Evolutionary conservation across 1,140 invertebrate genomes (phyloP), one percentile per base, ranked within the genome.

Genomic region (Mamestra configurata): DNA sequence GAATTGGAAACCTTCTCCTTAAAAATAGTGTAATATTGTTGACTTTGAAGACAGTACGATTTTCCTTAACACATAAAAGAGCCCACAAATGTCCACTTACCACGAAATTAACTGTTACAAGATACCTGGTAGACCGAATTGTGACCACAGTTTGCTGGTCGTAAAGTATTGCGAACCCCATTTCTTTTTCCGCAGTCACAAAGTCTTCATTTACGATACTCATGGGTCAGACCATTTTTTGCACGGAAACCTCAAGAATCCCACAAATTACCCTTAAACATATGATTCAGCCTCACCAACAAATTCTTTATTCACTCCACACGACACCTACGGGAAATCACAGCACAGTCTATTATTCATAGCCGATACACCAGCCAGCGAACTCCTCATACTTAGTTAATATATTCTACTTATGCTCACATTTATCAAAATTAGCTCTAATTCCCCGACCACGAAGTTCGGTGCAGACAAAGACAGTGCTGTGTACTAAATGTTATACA

Each of bases 401-500:
- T 66, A 43, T 20, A 66, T 20, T 66, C n/a, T 43, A 18, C 7
- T 43, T 66, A 24, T 1, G 13, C 8, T 22, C 35, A 66, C 64
- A 43, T 66, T 66, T 40, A 66, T 61, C 59, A 35, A 61, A 61
- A 61, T 61, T 61, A 61, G 59, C 59, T 35, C 31, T 61, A 61
- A 61, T 61, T 37, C 27, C 59, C 5, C 27, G 1, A 22, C 64
- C 64, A 46, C 35, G 11, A 0, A 66, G 22, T 66, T 43, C 18
- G 8, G 59, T 37, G 35, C 18, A 46, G 64, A 66, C 64, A 66
- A 66, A 66, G 64, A 24, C 57, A 61, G 27, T 61, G 4, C 24
- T 7, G 3, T 66, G 8, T 40, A 46, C 10, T 46, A 40, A 66
- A 40, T 66, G 64, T 43, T 13, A 43, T 43, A 66, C 64, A 46